Evolutionary conservation across 2,797 vertebrate genomes (phyloP), one percentile per base, ranked within the genome.

Genomic region (Tapirus indicus): DNA sequence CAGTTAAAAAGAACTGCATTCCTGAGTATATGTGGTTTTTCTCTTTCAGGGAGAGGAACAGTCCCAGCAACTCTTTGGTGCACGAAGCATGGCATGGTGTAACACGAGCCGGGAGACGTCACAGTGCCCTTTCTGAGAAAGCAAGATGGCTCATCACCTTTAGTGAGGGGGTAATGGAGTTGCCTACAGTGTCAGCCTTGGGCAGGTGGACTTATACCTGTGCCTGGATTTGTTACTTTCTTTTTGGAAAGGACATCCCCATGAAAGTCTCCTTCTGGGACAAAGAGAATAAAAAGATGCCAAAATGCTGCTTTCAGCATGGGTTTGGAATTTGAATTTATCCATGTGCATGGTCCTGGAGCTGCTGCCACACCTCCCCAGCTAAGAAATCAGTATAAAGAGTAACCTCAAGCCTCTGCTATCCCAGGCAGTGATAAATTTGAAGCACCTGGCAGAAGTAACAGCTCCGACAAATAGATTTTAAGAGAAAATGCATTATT

Each of bases 1-100:
- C 86, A 96, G 91, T 97, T 96, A 91, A 96, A 95, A 96, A 66
- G 58, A 91, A 82, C 78, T 77, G 56, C 95, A 52, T 94, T 93
- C 7, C 79, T 90, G 54, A 92, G 62, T 91, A 7, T 68, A 52
- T 89, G 85, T 56, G 66, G 21, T 56, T 93, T 95, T 92, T 41
- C 17, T 85, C 90, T 95, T 93, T 90, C 68, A 47, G 52, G 41
- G 54, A 64, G 74, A 77, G 52, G 71, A 96, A 95, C 2, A 29
- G 23, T 96, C 95, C 54, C 92, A 96, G 80, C 64, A 90, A 72
- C 38, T 79, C n/a, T 87, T 95, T 68, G 80, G 91, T 41, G 9
- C 35, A 44, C 1, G n/a, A 52, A 96, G 60, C 32, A 16, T 88
- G 94, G 79, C 27, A 56, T 75, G 54, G 68, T 77, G 96, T 92